phyloP scores from a whole-genome alignment of 2,888 invertebrate species.

The Trachelus stipa region DNA sequence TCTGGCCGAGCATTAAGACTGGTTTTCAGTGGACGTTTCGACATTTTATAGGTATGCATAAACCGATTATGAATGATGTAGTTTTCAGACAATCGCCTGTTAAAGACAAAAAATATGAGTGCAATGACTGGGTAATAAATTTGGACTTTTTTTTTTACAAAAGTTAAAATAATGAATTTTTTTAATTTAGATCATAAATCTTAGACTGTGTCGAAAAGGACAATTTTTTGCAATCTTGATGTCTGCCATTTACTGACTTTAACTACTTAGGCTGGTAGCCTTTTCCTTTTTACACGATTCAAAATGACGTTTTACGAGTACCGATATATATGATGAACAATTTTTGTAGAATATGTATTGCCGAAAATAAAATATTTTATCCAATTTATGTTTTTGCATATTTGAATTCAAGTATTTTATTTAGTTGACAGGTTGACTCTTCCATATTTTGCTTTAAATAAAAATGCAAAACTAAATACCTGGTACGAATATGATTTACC shows the following conservation, averaged over 20 bases:
- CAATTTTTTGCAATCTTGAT: too few species aligned
- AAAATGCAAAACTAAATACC: neutral
- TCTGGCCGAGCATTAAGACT: neutral
- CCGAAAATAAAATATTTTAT: neutral
- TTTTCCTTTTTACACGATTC: neutral
- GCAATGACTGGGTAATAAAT: neutral
- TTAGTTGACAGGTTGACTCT: neutral
- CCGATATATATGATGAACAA: neutral
- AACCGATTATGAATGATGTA: neutral
- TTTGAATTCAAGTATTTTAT: neutral
- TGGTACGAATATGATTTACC: neutral
- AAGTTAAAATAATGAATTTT: too few species aligned
- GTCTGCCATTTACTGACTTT: too few species aligned
- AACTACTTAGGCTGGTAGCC: too few species aligned
- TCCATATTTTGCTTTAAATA: neutral
- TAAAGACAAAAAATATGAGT: neutral
- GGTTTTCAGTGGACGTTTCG: neutral
- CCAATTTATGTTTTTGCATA: neutral
- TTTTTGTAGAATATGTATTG: neutral
- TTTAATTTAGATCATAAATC: too few species aligned
- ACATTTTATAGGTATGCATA: neutral
- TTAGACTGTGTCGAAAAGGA: too few species aligned
- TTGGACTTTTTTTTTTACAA: neutral
- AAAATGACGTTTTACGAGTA: neutral
- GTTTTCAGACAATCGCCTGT: neutral